Evolutionary conservation across 2,797 vertebrate species (phyloP).

Genomic region (Iguana delicatissima): DNA sequence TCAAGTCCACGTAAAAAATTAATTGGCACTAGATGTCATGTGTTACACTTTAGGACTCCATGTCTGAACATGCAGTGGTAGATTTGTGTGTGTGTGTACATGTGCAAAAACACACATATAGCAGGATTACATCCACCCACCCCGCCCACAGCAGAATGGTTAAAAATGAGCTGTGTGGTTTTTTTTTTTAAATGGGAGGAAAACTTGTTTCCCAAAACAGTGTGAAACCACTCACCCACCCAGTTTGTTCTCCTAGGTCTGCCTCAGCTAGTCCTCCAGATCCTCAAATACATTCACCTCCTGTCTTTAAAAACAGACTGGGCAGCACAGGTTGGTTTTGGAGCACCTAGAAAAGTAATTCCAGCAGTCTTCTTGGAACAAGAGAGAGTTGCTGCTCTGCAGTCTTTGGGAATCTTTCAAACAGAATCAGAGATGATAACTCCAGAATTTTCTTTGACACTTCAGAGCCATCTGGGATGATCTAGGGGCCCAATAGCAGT

Average conservation of each 20-base stretch:
- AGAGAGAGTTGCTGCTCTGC: not conserved
- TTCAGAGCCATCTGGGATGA: too few relatives aligned
- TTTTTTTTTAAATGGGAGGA: not conserved
- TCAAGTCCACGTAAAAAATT: slow-evolving; percentile 15
- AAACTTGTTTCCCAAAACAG: not conserved
- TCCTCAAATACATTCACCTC: not conserved
- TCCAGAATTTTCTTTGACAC: not conserved
- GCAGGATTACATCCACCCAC: not conserved
- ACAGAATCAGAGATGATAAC: not conserved
- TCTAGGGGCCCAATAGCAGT: not conserved
- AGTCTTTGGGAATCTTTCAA: not conserved
- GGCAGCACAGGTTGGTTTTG: too few relatives aligned
- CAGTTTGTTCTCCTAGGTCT: not conserved
- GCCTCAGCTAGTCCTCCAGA: not conserved
- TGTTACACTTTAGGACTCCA: not conserved
- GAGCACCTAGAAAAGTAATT: not conserved
- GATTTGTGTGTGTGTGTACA: not conserved
- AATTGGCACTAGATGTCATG: not conserved
- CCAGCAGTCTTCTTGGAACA: not conserved
- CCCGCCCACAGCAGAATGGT: not conserved
- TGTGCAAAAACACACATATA: too few relatives aligned
- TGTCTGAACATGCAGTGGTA: not conserved
- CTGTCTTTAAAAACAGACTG: not conserved
- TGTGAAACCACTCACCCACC: not conserved
- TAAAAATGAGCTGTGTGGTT: not conserved